Base-by-base conservation (phyloP, 2,888 invertebrate species). In the Alsophila aescularia region DNA sequence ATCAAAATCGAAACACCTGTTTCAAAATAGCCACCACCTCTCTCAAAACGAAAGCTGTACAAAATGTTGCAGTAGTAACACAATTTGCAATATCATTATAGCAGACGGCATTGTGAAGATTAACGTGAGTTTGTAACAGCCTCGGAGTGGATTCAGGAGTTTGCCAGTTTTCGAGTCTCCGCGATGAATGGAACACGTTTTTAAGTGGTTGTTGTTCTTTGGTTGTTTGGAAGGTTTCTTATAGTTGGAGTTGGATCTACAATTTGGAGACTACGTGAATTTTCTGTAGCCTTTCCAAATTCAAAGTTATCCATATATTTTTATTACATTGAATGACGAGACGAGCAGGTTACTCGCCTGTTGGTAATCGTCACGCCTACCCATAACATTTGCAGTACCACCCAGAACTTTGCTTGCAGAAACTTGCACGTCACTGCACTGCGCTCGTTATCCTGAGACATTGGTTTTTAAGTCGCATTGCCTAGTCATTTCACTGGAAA, bases 41-140 rank as follows among this genome's bases (percentile, higher is more conserved):
- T 18, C 35, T 29, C 21, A 40, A 34, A 34, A 53, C 50, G 52
- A 44, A 21, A 31, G 37, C 35, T 35, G 41, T 45, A 51, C 55
- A 56, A 56, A 56, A 44, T 51, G 55, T 51, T 42, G 55, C 59
- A 73, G 72, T 73, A 74, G 74, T 82, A 81, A 81, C 78, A 81
- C 79, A 79, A 81, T 83, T 82, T 82, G 82, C 77, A 80, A 79
- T 83, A 80, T 79, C 79, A 81, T 83, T 83, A 83, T 75, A 71
- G 68, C 72, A 76, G 73, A 65, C 73, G 69, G 55, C 45, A 66
- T 67, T 65, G 66, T 64, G 60, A 73, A 56, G 77, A 82, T 79
- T 81, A 84, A 83, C 79, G 79, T 73, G 73, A 78, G 67, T 79
- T 73, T 12, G 50, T 16, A 56, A 56, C 55, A 54, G 37, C 42